phyloP scores from a whole-genome alignment of 2,113 vertebrate genomes.

The Microtus oregoni region DNA sequence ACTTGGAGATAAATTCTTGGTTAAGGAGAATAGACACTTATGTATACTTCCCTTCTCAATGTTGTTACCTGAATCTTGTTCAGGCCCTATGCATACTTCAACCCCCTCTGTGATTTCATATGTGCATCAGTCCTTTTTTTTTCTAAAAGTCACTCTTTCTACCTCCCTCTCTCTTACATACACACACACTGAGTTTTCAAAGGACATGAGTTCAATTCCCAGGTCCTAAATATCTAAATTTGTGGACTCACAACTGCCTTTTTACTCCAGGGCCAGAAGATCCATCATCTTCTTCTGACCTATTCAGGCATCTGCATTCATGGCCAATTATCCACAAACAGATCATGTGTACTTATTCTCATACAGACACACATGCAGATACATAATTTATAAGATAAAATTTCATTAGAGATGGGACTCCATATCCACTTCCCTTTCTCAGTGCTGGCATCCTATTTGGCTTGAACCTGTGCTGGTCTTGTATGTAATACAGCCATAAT shows the following conservation, averaged over 20 bases:
- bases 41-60: not conserved
- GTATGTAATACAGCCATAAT: not conserved
- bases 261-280: not conserved
- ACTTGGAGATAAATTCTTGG: not conserved
- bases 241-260: not conserved
- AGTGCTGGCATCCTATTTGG: not conserved
- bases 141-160: not conserved
- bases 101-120: not conserved
- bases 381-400: not conserved
- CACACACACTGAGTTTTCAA: not conserved
- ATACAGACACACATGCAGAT: not conserved
- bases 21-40: not conserved
- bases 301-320: not conserved
- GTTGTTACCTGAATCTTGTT: not conserved
- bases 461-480: not conserved
- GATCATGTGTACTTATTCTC: not conserved
- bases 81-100: not conserved
- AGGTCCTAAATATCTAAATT: not conserved
- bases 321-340: not conserved
- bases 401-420: not conserved
- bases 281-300: not conserved
- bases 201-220: not conserved
- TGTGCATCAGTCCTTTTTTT: not conserved
- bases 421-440: not conserved
- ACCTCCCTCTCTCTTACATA: not conserved